Evolutionary conservation across 2,113 vertebrate genomes (phyloP).

Genomic region (Pycnonotus jocosus): DNA sequence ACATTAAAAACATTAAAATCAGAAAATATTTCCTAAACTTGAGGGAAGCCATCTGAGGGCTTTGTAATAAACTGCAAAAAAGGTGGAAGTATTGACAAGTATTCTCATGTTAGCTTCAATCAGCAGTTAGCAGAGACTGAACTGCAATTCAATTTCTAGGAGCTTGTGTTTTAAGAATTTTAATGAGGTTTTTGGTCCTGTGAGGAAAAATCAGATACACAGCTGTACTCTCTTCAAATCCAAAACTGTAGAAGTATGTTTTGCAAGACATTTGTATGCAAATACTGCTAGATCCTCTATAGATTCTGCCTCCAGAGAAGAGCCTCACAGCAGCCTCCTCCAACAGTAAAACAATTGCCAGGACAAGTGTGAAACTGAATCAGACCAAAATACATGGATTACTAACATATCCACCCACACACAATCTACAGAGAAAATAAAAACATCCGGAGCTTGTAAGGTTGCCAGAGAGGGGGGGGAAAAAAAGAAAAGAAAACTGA

Average conservation of each 20-base stretch:
- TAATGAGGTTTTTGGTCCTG: not conserved
- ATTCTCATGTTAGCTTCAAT: not conserved
- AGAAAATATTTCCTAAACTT: not conserved
- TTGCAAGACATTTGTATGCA: not conserved
- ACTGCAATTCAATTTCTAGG: not conserved
- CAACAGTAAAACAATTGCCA: conserved; percentile 1
- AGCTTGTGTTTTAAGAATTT: not conserved
- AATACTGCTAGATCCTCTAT: not conserved
- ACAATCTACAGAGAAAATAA: conserved; percentile 22
- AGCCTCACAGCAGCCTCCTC: not conserved
- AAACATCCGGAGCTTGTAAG: not conserved
- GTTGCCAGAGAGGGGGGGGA: not conserved
- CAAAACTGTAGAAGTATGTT: not conserved
- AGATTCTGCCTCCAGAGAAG: not conserved
- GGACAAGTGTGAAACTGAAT: not conserved
- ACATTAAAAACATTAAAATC: not conserved
- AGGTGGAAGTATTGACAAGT: not conserved
- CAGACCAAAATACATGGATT: not conserved
- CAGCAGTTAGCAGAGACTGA: not conserved
- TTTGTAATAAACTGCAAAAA: not conserved
- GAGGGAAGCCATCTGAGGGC: not conserved
- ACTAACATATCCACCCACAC: not conserved
- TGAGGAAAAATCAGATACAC: not conserved
- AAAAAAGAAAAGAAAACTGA: not conserved
- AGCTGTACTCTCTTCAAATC: not conserved